These are phyloP conservation scores for Drosophila serrata DNA, from an alignment of 1,140 invertebrate species.

Conservation along the genomic window DNA sequence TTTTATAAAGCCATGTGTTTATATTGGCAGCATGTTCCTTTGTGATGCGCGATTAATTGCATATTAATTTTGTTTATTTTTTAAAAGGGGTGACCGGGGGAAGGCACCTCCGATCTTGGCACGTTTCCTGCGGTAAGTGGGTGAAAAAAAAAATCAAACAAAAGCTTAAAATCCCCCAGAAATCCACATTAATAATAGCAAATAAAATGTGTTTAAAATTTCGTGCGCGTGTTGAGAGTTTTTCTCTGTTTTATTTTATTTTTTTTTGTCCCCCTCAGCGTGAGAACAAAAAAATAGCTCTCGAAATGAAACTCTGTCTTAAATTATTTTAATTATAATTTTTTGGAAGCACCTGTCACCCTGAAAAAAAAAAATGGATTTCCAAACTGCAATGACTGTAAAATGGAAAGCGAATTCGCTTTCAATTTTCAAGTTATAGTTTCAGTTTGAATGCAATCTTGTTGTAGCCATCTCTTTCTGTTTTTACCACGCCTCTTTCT, in stretches of 20 bases:
- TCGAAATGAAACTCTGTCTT: constrained; percentile 14
- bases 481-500: constrained; percentile 46
- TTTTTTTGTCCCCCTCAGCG: constrained; percentile 35
- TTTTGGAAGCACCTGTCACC: constrained; percentile 42
- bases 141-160: constrained; percentile 49
- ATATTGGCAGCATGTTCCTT: constrained; percentile 77
- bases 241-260: constrained; percentile 39
- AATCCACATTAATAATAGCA: constrained; percentile 68
- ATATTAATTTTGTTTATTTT: constrained; percentile 77
- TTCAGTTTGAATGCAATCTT: constrained; percentile 35
- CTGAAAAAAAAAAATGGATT: constrained; percentile 25
- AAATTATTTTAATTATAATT: constrained; percentile 36
- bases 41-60: constrained; percentile 82
- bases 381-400: constrained; percentile 33
- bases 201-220: constrained; percentile 72
- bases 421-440: constrained; percentile 61
- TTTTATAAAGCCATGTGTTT: constrained; percentile 28
- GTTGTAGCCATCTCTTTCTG: constrained; percentile 20
- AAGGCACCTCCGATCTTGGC: constrained; percentile 68
- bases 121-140: constrained; percentile 75
- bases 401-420: constrained; percentile 73
- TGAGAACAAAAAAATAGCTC: constrained; percentile 61
- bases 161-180: constrained; percentile 23
- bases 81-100: constrained; percentile 4
- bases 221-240: constrained; percentile 57